A percentile compares a stretch with the other conserved stretches of the same genome.
These are phyloP conservation scores for Dicycla oo DNA, from an alignment of 2,888 invertebrate species.

Conservation along the genomic window DNA sequence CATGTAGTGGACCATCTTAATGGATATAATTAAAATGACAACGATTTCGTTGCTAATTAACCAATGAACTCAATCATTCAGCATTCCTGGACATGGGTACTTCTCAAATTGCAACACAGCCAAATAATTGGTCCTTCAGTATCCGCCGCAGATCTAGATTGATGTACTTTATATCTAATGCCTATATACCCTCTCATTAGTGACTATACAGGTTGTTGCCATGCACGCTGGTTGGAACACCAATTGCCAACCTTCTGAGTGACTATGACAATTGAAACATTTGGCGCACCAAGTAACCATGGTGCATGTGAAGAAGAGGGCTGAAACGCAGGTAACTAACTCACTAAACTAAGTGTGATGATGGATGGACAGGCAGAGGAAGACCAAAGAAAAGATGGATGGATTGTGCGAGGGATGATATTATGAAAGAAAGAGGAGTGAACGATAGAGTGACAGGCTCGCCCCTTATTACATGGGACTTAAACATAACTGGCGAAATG, in stretches of 20 bases:
- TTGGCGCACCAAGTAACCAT: too few relatives aligned
- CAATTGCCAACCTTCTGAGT: background rate
- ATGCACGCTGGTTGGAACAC: background rate
- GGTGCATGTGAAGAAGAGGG: background rate
- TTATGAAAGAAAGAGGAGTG: background rate
- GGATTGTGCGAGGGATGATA: background rate
- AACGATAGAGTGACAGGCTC: background rate
- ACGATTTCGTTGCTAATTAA: constrained; percentile 22
- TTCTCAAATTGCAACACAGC: constrained; percentile 34
- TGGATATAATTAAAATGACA: constrained; percentile 35
- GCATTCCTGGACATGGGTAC: constrained; percentile 9
- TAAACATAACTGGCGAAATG: too few relatives aligned
- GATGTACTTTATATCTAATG: background rate
- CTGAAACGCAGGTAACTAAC: background rate
- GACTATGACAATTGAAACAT: background rate
- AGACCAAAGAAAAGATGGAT: background rate
- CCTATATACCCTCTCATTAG: background rate
- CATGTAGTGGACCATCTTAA: constrained; percentile 11
- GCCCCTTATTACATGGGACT: too few relatives aligned
- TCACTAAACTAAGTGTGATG: background rate
- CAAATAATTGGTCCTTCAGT: background rate
- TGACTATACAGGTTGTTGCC: background rate
- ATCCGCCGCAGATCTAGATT: background rate
- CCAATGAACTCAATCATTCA: constrained; percentile 4
- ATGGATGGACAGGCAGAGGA: background rate